These are phyloP conservation scores for Anniella stebbinsi DNA, from an alignment of 2,797 vertebrate species.

Conservation along the genomic window DNA sequence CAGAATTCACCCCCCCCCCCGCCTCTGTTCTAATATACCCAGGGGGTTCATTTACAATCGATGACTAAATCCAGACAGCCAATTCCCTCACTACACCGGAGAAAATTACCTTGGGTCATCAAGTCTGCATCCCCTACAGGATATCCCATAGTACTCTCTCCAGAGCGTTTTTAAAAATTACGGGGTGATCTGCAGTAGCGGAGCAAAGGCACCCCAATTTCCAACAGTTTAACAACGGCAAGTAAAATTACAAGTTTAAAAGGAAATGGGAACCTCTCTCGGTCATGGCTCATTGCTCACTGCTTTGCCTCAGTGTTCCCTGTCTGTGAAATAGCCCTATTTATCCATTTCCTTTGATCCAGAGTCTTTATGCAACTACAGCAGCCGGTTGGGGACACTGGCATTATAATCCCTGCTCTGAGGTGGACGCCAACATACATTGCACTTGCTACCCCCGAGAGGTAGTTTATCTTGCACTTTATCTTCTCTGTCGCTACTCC, in stretches of 20 bases:
- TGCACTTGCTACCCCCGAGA: not conserved
- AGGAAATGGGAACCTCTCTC: no score
- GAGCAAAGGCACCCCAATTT: no score
- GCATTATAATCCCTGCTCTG: not conserved
- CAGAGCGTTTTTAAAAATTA: not conserved
- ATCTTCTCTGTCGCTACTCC: not conserved
- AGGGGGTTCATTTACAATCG: not conserved
- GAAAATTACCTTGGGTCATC: not conserved
- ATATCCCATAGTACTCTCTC: not conserved
- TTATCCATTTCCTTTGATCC: no score
- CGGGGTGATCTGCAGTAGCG: no score
- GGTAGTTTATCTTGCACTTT: not conserved
- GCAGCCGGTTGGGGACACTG: no score
- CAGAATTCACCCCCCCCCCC: not conserved
- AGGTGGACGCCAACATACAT: not conserved
- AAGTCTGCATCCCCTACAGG: not conserved
- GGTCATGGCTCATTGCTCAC: no score
- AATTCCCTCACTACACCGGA: no score
- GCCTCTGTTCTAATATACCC: not conserved
- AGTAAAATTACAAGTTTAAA: no score
- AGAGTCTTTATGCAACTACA: not conserved
- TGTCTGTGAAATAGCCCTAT: no score
- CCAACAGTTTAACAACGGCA: no score
- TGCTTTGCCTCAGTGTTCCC: no score
- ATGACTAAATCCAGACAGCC: not conserved